phyloP scores from a whole-genome alignment of 1,140 invertebrate genomes.

The Muscidifurax raptorellus region DNA sequence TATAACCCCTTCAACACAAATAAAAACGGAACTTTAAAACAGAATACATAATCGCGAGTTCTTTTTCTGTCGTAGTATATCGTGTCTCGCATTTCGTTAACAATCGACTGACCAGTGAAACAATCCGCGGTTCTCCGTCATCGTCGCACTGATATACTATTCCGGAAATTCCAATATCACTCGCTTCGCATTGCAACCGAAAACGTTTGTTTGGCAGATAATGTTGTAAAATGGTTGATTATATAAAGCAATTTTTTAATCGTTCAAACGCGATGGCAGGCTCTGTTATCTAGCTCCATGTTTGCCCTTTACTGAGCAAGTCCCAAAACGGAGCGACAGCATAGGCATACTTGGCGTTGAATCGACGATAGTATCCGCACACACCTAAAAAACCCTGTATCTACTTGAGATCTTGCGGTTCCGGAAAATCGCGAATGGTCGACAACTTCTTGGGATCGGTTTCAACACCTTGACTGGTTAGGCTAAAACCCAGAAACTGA shows the following conservation, averaged over 20 bases:
- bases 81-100: background rate
- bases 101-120: background rate
- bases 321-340: slow-evolving; percentile 23
- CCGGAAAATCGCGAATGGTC: background rate
- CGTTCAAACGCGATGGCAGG: background rate
- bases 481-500: background rate
- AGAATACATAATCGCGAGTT: background rate
- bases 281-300: background rate
- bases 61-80: slow-evolving; percentile 14
- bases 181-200: slow-evolving; percentile 3
- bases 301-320: background rate
- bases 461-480: background rate
- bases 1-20: background rate
- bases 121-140: background rate
- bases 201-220: background rate
- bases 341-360: background rate
- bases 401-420: background rate
- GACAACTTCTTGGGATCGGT: slow-evolving; percentile 3
- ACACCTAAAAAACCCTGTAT: slow-evolving; percentile 23
- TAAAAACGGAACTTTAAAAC: slow-evolving; percentile 6
- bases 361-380: slow-evolving; percentile 33
- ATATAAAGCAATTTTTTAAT: background rate
- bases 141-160: slow-evolving; percentile 29
- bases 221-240: background rate
- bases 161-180: slow-evolving; percentile 4